Conservation (phyloP, 2,113 vertebrate genomes). For the Ammodytes marinus region DNA sequence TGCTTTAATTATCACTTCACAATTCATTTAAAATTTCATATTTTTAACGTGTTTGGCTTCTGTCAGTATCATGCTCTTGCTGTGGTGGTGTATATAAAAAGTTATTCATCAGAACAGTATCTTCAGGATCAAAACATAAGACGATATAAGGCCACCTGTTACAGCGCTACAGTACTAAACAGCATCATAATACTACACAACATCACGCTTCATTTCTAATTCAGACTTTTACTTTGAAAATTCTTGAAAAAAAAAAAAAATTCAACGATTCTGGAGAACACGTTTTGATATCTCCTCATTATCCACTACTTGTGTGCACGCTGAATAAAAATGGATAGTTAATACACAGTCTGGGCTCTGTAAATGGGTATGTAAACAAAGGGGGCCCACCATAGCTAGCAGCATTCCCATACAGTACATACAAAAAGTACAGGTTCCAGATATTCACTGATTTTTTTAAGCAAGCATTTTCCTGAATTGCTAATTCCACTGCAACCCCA, state of each 20-base stretch:
- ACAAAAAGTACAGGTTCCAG: no score
- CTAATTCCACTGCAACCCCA: background rate
- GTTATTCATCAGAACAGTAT: background rate
- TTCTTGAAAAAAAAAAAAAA: background rate
- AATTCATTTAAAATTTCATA: constrained; percentile 4
- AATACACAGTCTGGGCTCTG: no score
- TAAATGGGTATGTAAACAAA: no score
- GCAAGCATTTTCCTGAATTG: no score
- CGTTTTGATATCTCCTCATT: no score
- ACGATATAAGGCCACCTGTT: constrained; percentile 9
- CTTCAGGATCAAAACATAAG: constrained; percentile 14
- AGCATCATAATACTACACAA: constrained; percentile 28
- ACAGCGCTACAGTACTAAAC: constrained; percentile 15
- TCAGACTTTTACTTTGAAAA: constrained; percentile 8
- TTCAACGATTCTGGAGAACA: no score
- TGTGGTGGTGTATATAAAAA: background rate
- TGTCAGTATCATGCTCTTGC: background rate
- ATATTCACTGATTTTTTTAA: no score
- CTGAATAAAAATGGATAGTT: no score
- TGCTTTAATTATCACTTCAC: constrained; percentile 27
- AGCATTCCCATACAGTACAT: no score
- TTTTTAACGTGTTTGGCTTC: background rate
- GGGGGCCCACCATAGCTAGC: no score
- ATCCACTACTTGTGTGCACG: no score
- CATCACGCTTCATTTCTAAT: background rate